phyloP scores from a whole-genome alignment of 2,113 vertebrate species.

The Megaptera novaeangliae region DNA sequence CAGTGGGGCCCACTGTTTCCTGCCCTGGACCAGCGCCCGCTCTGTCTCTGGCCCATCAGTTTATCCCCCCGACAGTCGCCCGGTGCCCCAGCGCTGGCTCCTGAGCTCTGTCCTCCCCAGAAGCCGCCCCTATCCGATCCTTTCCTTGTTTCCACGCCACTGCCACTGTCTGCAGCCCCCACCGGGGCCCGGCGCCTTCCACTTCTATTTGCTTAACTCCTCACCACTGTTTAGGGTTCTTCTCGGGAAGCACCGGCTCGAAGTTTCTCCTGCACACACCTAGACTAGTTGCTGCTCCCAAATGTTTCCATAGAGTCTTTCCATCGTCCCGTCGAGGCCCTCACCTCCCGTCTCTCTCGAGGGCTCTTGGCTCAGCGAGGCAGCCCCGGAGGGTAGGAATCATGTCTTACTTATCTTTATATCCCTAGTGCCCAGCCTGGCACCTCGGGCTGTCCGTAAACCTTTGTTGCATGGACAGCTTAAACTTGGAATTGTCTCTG shows the following conservation, averaged over 20 bases:
- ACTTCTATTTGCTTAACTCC: neutral
- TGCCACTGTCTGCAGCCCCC: neutral
- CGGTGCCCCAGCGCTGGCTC: neutral
- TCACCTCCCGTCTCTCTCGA: neutral
- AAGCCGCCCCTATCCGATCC: neutral
- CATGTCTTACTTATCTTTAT: constrained; percentile 44
- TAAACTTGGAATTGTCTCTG: neutral
- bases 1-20: too few species aligned
- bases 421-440: neutral
- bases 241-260: too few species aligned
- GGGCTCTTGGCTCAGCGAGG: neutral
- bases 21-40: rapidly evolving
- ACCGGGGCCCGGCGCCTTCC: rapidly evolving
- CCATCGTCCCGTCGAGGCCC: neutral
- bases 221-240: neutral
- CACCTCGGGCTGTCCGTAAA: neutral
- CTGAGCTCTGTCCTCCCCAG: neutral
- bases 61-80: neutral
- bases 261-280: neutral
- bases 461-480: neutral
- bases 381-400: neutral
- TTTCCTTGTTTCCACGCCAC: neutral
- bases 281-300: neutral
- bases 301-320: neutral
- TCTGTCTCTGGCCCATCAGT: neutral